These are phyloP conservation scores for Pao palembangensis DNA, from an alignment of 2,113 vertebrate genomes.

Conservation along the genomic window DNA sequence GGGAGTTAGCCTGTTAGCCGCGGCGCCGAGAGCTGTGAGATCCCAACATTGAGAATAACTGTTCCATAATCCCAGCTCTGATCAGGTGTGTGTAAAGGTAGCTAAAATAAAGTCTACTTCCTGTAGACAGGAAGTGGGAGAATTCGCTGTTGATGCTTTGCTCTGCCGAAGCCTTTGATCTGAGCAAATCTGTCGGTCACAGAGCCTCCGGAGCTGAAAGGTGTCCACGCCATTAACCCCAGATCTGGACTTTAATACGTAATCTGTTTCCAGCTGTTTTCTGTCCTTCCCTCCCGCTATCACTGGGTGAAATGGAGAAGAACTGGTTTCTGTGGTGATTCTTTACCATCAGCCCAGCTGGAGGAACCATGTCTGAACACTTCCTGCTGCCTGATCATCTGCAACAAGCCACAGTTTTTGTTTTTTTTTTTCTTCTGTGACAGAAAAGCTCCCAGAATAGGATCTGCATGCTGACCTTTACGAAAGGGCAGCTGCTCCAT, in stretches of 20 bases:
- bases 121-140: too few species aligned
- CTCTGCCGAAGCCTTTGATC: conserved; percentile 1
- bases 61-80: too few species aligned
- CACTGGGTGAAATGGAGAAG: too few species aligned
- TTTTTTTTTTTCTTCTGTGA: conserved; percentile 28
- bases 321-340: too few species aligned
- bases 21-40: too few species aligned
- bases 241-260: conserved; percentile 19
- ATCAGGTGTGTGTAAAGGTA: too few species aligned
- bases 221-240: conserved; percentile 29
- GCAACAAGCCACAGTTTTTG: conserved; percentile 9
- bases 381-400: conserved; percentile 18
- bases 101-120: too few species aligned
- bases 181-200: conserved; percentile 20
- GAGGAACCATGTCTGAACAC: too few species aligned
- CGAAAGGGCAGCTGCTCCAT: conserved; percentile 31
- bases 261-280: background rate
- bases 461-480: conserved; percentile 40
- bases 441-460: conserved; percentile 17
- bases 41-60: too few species aligned
- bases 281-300: too few species aligned
- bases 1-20: conserved; percentile 9
- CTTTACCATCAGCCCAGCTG: too few species aligned
- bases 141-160: background rate
- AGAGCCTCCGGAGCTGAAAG: background rate